phyloP scores from a whole-genome alignment of 2,113 vertebrate genomes.

The Sisor rabdophorus region DNA sequence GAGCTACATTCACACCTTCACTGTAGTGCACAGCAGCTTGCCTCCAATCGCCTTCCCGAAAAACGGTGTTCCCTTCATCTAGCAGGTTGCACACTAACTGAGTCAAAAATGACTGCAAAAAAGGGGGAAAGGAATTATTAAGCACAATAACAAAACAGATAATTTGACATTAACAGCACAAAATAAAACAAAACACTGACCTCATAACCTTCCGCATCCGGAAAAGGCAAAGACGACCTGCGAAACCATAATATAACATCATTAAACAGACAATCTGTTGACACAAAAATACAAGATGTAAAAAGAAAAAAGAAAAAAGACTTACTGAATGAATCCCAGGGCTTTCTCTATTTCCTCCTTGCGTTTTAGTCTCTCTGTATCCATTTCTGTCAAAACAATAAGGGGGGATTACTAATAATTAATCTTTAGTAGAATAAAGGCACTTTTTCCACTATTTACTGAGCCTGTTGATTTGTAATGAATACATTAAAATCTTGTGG shows the following conservation, averaged over 20 bases:
- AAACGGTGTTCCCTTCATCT: slow-evolving; percentile 90
- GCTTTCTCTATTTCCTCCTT: slow-evolving; percentile 96
- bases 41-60: slow-evolving; percentile 85
- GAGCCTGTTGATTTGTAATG: too few species aligned
- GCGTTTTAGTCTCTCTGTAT: slow-evolving; percentile 87
- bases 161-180: background rate
- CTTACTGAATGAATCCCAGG: slow-evolving; percentile 97
- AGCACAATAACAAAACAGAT: background rate
- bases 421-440: background rate
- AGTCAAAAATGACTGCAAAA: slow-evolving; percentile 81
- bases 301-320: background rate
- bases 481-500: background rate
- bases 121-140: background rate
- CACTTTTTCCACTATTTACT: background rate
- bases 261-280: background rate
- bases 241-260: background rate
- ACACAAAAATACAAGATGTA: background rate
- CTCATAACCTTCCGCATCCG: slow-evolving; percentile 91
- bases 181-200: slow-evolving; percentile 57
- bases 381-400: slow-evolving; percentile 60
- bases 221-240: slow-evolving; percentile 91
- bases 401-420: background rate
- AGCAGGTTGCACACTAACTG: slow-evolving; percentile 91
- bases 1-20: slow-evolving; percentile 88
- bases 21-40: slow-evolving; percentile 85